Evolutionary conservation across 2,797 vertebrate species (phyloP), one percentile per base, ranked within the genome.

Genomic region (Enteromius thamalakanensis): DNA sequence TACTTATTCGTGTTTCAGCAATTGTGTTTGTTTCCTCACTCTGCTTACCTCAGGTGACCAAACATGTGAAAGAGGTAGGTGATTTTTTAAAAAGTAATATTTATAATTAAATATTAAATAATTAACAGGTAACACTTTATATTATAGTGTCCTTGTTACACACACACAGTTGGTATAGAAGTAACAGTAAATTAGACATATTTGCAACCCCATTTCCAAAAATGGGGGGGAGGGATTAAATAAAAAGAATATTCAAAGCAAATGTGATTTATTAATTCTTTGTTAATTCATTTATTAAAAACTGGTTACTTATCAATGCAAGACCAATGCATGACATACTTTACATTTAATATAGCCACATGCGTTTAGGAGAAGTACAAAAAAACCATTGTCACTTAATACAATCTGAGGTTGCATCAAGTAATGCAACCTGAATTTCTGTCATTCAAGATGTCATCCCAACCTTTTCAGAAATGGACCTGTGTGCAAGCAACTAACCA

Each of bases 31-130:
- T 96, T 93, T 92, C 91, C 93, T 91, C 93, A 96, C 94, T 91
- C 94, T 94, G 95, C 96, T 94, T 89, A 93, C 96, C 87, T 51
- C 93, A 98, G 97, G 96, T 90, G 97, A 97, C 91, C 96, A 95
- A 79, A 91, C 94, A 87, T 95, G 94, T 91, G 96, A 97, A 70
- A 95, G 93, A 98, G 97, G 97, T 98, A 96, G 76, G 96, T 95
- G 81, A 64, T 47, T 45, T 34, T 4, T 4, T 4, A 26, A 58
- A 40, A 37, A 37, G 6, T 45, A 42, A 65, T 51, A 23, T 67
- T 45, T 11, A 45, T 11, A 23, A 87, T 60, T 21, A 53, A 17
- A 32, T 42, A 23, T 7, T 3, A 76, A 60, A 76, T 23, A 23
- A 65, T 23, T 15, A 9, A 40, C 58, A 60, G 8, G 34, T 42